Evolutionary conservation across 2,888 invertebrate species (phyloP), one percentile per base, ranked within the genome.

Genomic region (Dryococelus australis): DNA sequence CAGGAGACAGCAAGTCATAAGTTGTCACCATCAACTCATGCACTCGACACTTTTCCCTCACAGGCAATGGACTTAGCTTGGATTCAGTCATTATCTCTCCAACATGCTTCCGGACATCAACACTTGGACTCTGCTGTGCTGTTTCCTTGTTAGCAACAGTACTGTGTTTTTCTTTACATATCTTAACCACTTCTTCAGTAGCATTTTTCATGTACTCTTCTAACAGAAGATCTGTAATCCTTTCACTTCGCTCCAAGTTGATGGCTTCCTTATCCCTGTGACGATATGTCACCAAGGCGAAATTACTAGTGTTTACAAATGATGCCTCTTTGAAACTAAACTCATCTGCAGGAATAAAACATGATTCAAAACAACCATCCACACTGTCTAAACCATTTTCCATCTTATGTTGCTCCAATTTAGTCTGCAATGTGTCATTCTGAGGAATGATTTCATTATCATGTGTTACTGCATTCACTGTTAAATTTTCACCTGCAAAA

Each of bases 1-100:
- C 89, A 28, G 89, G 88, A 26, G 90, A 85, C 16, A 88, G 78
- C 20, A 89, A 87, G 87, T 90, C 90, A 88, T 89, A 90, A 0
- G 90, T 89, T 26, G 90, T 88, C 28, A 89, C 87, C 89, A 90
- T 90, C 86, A 89, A 86, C 84, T 90, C 90, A 87, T 90, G 90
- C 9, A 89, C 89, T 53, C 89, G 86, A 27, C 86, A 87, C 47
- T 86, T 88, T 43, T 89, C 89, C 28, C 87, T 84, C 13, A 81
- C 12, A 2, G 86, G 35, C 6, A 89, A 88, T 3, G 79, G 87
- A 80, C 47, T 84, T 12, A 85, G 26, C 26, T 80, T 78, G 5
- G 87, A 80, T n/a, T 89, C 89, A 4, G 88, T 87, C 0, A 89
- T 84, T 51, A 89, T 88, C 87, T 89, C 88, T 81, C 86, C 78